Evolutionary conservation across 2,888 invertebrate species (phyloP).

Genomic region (Podabrus alpinus): DNA sequence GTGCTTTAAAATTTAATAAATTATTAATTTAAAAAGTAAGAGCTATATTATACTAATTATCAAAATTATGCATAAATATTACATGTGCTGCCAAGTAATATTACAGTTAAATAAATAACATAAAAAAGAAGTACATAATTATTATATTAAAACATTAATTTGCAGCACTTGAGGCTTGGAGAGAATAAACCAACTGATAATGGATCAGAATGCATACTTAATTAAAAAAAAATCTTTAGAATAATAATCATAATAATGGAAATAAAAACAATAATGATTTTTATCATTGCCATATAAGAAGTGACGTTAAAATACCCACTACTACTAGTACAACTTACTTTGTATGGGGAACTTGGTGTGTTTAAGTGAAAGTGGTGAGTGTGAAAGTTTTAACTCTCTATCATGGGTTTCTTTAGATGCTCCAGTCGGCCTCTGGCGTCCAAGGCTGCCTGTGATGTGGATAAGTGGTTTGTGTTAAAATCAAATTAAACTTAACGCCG

Average conservation of each 20-base stretch:
- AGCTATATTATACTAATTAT: background rate
- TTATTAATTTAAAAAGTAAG: slow-evolving; percentile 1
- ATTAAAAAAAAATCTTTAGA: background rate
- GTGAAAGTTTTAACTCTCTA: slow-evolving; percentile 55
- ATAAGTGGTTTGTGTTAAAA: slow-evolving; percentile 44
- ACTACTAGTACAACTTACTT: slow-evolving; percentile 1
- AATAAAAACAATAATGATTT: background rate
- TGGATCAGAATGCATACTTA: too few relatives aligned
- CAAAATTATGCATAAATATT: background rate
- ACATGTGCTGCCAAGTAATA: background rate
- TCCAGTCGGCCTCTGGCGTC: slow-evolving; percentile 52
- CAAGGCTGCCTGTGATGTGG: slow-evolving; percentile 52
- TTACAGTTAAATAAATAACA: background rate
- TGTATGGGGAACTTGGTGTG: slow-evolving; percentile 22
- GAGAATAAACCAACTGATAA: too few relatives aligned
- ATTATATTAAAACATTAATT: background rate
- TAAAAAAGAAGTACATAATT: background rate
- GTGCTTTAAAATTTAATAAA: background rate
- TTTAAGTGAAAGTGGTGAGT: slow-evolving; percentile 54
- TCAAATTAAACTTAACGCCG: slow-evolving; percentile 19
- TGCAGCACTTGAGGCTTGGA: background rate
- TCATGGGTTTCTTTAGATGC: slow-evolving; percentile 46
- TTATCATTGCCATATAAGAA: background rate
- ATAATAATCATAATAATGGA: background rate
- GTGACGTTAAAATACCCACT: background rate